Conservation (phyloP, 2,797 vertebrate species). For the Eleutherodactylus coqui region DNA sequence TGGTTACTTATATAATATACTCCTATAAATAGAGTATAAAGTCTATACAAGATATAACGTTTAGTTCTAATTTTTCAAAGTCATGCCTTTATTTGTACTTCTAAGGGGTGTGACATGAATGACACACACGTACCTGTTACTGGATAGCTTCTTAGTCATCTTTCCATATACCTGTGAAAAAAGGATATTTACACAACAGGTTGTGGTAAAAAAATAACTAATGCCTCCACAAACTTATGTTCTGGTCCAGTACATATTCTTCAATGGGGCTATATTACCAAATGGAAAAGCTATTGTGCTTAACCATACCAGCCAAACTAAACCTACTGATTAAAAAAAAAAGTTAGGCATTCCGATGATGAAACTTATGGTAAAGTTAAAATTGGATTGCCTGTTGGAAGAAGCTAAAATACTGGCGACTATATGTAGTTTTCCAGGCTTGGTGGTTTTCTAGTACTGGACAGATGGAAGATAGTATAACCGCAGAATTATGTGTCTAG, state of each 20-base stretch:
- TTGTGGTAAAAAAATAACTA: constrained; percentile 48
- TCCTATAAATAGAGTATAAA: neutral
- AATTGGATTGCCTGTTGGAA: neutral
- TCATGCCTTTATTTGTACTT: constrained; percentile 13
- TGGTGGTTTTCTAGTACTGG: no score
- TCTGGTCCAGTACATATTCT: constrained; percentile 36
- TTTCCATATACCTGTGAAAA: constrained; percentile 33
- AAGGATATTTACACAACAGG: constrained; percentile 42
- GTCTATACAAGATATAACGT: neutral
- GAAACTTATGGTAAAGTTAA: no score
- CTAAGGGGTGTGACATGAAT: constrained; percentile 28
- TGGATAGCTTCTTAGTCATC: constrained; percentile 24
- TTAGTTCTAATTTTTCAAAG: constrained; percentile 19
- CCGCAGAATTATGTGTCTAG: no score
- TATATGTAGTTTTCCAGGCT: no score
- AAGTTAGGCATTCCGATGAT: no score
- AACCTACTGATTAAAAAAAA: neutral
- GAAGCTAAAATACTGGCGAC: no score
- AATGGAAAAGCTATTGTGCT: constrained; percentile 11
- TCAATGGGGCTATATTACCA: constrained; percentile 31
- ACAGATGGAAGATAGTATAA: no score
- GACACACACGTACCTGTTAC: neutral
- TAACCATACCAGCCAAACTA: neutral
- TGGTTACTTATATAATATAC: neutral
- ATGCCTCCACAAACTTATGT: constrained; percentile 51